Evolutionary conservation across 2,888 invertebrate genomes (phyloP).

Genomic region (Tetranychus truncatus): DNA sequence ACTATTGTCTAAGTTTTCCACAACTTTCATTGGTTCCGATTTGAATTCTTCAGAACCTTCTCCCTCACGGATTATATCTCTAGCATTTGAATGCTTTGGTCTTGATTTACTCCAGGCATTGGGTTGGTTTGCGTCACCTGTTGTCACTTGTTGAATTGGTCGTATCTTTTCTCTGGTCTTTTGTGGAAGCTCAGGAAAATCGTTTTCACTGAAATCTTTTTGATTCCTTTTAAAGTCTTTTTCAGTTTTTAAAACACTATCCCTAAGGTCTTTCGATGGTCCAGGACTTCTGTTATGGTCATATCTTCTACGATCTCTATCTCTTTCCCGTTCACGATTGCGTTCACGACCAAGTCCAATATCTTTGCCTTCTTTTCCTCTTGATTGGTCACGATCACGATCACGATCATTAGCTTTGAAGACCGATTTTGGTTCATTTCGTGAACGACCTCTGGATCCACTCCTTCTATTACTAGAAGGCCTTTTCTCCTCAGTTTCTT

Average conservation of each 20-base stretch:
- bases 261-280: slow-evolving; percentile 2
- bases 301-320: slow-evolving; percentile 4
- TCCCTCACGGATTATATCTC: background rate
- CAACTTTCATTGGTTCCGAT: slow-evolving; percentile 14
- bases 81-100: background rate
- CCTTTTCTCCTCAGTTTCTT: background rate
- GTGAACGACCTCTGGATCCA: background rate
- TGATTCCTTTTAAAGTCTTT: slow-evolving; percentile 5
- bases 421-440: background rate
- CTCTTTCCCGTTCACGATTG: background rate
- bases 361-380: background rate
- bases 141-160: background rate
- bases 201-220: slow-evolving; percentile 16
- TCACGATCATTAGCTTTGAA: background rate
- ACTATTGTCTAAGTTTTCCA: slow-evolving; percentile 13
- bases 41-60: slow-evolving; percentile 3
- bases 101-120: slow-evolving; percentile 16
- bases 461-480: background rate
- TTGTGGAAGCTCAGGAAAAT: slow-evolving; percentile 19
- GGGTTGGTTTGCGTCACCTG: background rate
- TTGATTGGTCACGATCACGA: background rate
- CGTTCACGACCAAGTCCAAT: background rate
- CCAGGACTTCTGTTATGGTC: background rate
- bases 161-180: background rate
- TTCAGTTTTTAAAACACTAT: slow-evolving; percentile 1